Conservation (phyloP, 2,113 vertebrate species). For the Odontophorus gujanensis region DNA sequence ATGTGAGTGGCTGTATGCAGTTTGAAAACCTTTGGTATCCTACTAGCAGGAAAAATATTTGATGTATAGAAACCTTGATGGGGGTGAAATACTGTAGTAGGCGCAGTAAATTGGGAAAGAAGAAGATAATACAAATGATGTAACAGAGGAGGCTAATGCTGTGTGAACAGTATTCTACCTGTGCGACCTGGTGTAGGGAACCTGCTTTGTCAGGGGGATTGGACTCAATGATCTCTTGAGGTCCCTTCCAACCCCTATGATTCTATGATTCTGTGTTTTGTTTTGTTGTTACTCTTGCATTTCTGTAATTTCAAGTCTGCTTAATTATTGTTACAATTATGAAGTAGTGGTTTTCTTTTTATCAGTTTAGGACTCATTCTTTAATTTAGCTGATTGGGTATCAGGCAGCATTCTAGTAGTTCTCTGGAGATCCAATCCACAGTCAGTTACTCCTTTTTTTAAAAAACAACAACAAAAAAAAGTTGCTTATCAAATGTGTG, state of each 20-base stretch:
- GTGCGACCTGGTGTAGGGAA: too few relatives aligned
- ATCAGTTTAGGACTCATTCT: not conserved
- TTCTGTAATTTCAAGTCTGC: not conserved
- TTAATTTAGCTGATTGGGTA: not conserved
- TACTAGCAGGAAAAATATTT: not conserved
- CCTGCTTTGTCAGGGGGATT: too few relatives aligned
- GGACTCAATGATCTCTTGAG: too few relatives aligned
- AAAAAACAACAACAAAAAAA: not conserved
- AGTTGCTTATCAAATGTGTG: not conserved
- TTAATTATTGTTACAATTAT: not conserved
- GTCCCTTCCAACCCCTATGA: too few relatives aligned
- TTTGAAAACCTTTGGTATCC: not conserved
- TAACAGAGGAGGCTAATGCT: not conserved
- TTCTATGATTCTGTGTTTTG: not conserved
- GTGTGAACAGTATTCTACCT: not conserved
- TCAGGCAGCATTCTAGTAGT: not conserved
- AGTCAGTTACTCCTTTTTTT: not conserved
- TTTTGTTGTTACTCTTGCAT: not conserved
- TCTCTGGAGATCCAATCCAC: not conserved
- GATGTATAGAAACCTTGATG: not conserved
- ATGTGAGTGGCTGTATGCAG: not conserved
- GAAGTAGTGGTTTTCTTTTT: not conserved
- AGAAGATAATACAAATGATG: not conserved
- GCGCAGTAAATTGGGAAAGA: not conserved
- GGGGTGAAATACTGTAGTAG: not conserved